Evolutionary conservation across 2,113 vertebrate genomes (phyloP), one percentile per base, ranked within the genome.

Genomic region (Apeltes quadracus): DNA sequence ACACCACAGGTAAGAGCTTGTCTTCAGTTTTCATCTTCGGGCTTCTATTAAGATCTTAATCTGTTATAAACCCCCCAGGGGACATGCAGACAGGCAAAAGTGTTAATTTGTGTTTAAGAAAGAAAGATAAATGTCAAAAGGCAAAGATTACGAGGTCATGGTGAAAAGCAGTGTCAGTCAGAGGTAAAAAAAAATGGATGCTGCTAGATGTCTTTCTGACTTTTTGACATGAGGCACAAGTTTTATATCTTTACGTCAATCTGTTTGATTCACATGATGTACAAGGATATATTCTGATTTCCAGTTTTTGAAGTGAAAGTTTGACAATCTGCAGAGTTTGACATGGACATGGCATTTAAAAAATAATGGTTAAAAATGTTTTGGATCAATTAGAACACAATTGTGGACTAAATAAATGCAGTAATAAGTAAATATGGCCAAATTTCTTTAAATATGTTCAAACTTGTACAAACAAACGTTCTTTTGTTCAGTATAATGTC

Each of bases 1-100:
- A 86, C 63, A 50, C 93, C 95, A 25, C 92, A 95, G 94, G 96
- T 97, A 92, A 82, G 84, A 65, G 27, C 9, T 13, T 56, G 2
- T n/a, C 4, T 56, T 65, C 18, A 38, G 2, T 4, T 18, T 72
- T 43, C 69, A 4, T 68, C 32, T 58, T 13, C 32, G 18, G 25
- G 3, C 3, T 50, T 20, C 34, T 57, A 22, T 51, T 65, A 12
- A 43, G n/a, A 4, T 27, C 22, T 61, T 62, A 7, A 50, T 12
- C 55, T 32, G 56, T 23, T 34, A 50, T 27, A 23, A 48, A 32
- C 69, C 61, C 41, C 50, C 50, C n/a, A 64, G 43, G 12, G 32
- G 16, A 38, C 0, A 46, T 16, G 15, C 38, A 43, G 23, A 14
- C 34, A 59, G 43, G n/a, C 46, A 54, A 54, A 27, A 44, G 11